Base-by-base conservation (phyloP, 2,797 vertebrate species). In the Mionectes olivaceus region DNA sequence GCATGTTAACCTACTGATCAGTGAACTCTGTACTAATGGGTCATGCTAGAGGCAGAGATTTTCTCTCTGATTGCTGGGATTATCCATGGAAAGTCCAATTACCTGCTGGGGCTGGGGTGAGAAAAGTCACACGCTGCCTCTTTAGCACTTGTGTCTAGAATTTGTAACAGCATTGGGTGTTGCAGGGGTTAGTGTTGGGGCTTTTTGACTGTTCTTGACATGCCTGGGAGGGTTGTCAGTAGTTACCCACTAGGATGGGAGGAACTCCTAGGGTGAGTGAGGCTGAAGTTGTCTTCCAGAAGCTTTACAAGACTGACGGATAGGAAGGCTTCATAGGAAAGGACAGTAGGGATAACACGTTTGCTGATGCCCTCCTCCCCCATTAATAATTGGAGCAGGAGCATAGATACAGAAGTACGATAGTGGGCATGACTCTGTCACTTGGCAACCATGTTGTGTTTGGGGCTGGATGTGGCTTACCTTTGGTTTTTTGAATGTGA, bases 21-120 rank as follows among this genome's bases (percentile, higher is more conserved):
- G 43, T 94, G 94, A 96, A 96, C 95, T 95, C 89, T 82, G 67
- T 77, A 49, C 80, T 94, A 94, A 97, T 91, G 91, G 95, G 89
- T 96, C 93, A 95, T 0, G 0, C 47, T 23, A 19, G 67, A 94
- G 91, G 80, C 82, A 91, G 74, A 94, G 70, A 94, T 90, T 95
- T 93, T 91, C 93, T 83, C 68, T 93, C 91, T 70, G 89, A 93
- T 95, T 96, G 93, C 83, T 87, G 75, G 74, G 95, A 95, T 95
- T 94, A 97, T 91, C 83, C 91, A 61, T 64, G 83, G 80, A 95
- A 96, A 96, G 92, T 84, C 89, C 89, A 82, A 93, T 94, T 95
- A 94, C 87, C 85, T 90, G 76, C 91, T 96, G 94, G 47, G 65
- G 5, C 53, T 64, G 53, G 87, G 86, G 93, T 94, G 90, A 94